Evolutionary conservation across 2,797 vertebrate species (phyloP).

Genomic region (Myoxocephalus aenaeus): DNA sequence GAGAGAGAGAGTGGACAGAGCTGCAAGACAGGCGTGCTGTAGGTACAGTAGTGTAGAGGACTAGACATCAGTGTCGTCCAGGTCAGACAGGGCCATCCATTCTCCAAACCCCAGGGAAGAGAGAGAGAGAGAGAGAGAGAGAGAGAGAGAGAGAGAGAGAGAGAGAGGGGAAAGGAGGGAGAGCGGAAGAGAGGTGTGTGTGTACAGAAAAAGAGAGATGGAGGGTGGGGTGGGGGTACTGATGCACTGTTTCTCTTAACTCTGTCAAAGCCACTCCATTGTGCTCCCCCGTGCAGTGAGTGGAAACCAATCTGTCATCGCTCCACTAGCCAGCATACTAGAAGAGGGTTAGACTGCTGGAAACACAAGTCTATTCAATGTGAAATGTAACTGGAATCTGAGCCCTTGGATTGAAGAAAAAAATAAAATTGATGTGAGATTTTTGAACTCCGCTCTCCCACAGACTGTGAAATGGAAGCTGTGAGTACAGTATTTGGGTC

Average conservation of each 20-base stretch:
- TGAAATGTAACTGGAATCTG: slow-evolving; percentile 79
- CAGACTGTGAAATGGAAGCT: slow-evolving; percentile 76
- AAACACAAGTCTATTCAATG: slow-evolving; percentile 80
- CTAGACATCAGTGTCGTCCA: slow-evolving; percentile 80
- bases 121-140: slow-evolving; percentile 47
- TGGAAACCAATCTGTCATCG: slow-evolving; percentile 83
- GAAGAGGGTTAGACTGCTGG: slow-evolving; percentile 67
- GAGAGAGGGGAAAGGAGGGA: slow-evolving; percentile 34
- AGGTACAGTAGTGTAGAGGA: slow-evolving; percentile 80
- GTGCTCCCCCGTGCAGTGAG: slow-evolving; percentile 78
- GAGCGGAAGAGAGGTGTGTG: slow-evolving; percentile 27
- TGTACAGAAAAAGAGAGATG: slow-evolving; percentile 47
- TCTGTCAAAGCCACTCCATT: slow-evolving; percentile 81
- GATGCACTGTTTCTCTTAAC: slow-evolving; percentile 81
- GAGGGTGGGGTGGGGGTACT: slow-evolving; percentile 27
- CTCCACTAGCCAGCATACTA: slow-evolving; percentile 78
- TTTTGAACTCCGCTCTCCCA: slow-evolving; percentile 68
- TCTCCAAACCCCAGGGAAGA: slow-evolving; percentile 78
- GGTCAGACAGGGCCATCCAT: slow-evolving; percentile 84
- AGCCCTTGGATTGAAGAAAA: slow-evolving; percentile 62
- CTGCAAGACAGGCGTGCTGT: slow-evolving; percentile 73
- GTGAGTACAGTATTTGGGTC: slow-evolving; percentile 70
- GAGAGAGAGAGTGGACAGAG: slow-evolving; percentile 51
- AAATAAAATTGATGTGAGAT: slow-evolving; percentile 68
- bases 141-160: slow-evolving; percentile 26